Conservation (phyloP, 1,140 invertebrate genomes). For the Zeugodacus cucurbitae region DNA sequence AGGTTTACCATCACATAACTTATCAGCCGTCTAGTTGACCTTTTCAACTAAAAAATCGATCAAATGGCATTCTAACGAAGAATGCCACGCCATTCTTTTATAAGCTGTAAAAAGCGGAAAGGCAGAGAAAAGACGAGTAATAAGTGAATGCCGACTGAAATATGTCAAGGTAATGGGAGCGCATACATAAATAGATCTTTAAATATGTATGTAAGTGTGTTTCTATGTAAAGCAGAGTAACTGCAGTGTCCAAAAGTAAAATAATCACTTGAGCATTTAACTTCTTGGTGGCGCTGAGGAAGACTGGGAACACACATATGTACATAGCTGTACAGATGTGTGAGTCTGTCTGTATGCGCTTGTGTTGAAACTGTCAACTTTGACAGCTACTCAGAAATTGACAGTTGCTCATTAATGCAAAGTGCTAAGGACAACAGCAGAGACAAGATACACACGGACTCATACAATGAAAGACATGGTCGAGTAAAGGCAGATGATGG, state of each 20-base stretch:
- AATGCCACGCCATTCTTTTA: not conserved
- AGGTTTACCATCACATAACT: not conserved
- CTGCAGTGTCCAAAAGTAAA: not conserved
- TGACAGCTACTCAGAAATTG: slow-evolving; percentile 32
- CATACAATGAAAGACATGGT: not conserved
- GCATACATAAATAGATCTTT: not conserved
- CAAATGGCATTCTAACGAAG: not conserved
- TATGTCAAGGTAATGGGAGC: not conserved
- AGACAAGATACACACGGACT: not conserved
- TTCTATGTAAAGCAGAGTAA: not conserved
- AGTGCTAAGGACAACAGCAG: slow-evolving; percentile 4
- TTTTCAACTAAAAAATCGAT: not conserved
- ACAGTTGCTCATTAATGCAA: slow-evolving; percentile 38
- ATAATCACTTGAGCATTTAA: not conserved
- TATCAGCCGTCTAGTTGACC: not conserved
- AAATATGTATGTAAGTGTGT: not conserved
- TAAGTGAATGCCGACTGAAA: not conserved
- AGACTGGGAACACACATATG: not conserved
- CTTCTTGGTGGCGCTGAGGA: not conserved
- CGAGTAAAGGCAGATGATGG: not conserved
- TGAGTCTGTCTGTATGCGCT: not conserved
- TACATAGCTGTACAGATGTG: too few species aligned
- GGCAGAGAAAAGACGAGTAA: too few species aligned
- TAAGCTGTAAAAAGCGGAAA: too few species aligned
- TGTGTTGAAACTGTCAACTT: slow-evolving; percentile 19